Base-by-base conservation (phyloP, 2,888 invertebrate species). In the Scaptomyza flava region DNA sequence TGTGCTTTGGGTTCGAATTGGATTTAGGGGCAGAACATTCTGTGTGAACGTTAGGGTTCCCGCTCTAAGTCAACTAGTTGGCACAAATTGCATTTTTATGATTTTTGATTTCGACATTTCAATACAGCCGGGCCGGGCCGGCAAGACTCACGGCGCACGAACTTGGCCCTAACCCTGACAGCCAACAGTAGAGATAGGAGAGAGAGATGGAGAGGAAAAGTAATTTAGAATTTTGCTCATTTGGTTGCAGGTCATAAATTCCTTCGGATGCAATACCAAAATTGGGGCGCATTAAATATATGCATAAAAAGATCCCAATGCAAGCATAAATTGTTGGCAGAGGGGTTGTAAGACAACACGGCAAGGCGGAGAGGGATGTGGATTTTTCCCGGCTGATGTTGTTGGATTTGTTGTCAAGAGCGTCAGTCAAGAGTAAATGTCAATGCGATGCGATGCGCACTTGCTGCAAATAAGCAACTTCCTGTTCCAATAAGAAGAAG, bases 401-500 rank as follows among this genome's bases (percentile, higher is more conserved):
- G 33, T n/a, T 34, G 38, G 50, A 33, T 38, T 43, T 52, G 47
- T 31, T 17, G 38, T 57, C 53, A 62, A 64, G 67, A 69, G 62
- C 61, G 52, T 31, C 34, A 34, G 50, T 34, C 63, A 53, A 69
- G 72, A 73, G 78, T 68, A 85, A 85, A 82, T 82, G 86, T 85
- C 86, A 85, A 82, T 82, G 82, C 62, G 68, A 79, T 79, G 80
- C 64, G 68, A 79, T 79, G 80, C 71, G 72, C 82, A 85, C 82
- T 85, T 82, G 82, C 81, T 70, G 79, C 83, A 84, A 84, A 86
- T 77, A 79, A 83, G 84, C 77, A 53, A 86, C 87, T 84, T 84
- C 87, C 84, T 83, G 81, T 84, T 84, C 84, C 81, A 84, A 86
- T 83, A 83, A 81, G 86, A 34, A 34, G 12, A n/a, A 36, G 8